Base-by-base conservation (phyloP, 2,888 invertebrate species). In the Aleiodes leptofemur region DNA sequence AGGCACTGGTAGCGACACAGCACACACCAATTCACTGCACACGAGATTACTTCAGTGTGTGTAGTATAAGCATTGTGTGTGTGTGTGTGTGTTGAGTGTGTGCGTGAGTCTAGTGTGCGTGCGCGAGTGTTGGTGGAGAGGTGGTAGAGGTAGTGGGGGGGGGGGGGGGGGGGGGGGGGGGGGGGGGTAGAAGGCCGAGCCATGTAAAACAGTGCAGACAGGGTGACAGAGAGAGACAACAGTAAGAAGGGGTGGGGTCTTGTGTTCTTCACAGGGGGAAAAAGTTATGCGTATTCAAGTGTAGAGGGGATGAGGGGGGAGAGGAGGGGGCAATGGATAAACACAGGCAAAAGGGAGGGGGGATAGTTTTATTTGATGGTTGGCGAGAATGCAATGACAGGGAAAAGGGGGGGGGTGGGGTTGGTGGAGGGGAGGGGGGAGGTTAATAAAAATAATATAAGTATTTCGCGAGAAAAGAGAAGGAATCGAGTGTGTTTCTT, bases 21-120 rank as follows among this genome's bases (percentile, higher is more conserved):
- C 1, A 79, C 82, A 81, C 83, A 81, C 82, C 80, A 82, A 80
- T 81, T 82, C 83, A 83, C 80, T 85, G 84, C 83, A 83, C 79
- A 72, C 73, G 38, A 43, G 66, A 69, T 23, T 2, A 23, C 23
- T 74, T 66, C 76, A 38, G 59, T 73, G 69, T 71, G 73, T 6
- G 68, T 23, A 23, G 23, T 23, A 23, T 23, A 2, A 23, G 23
- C 23, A 23, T 23, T 23, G 23, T 23, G 23, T 23, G 73, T 31
- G 51, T 69, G 55, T 72, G 68, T 55, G 72, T 73, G 73, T 74
- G 68, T 43, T 72, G 68, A 51, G 72, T 73, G 73, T 74, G 68
- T 43, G 59, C 14, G 50, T 66, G 61, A 50, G 23, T 34, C 43
- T 31, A 64, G 55, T 51, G 72, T 34, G 55, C 51, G 76, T 53